phyloP scores from a whole-genome alignment of 1,140 invertebrate species.

The Eubasilissa regina region DNA sequence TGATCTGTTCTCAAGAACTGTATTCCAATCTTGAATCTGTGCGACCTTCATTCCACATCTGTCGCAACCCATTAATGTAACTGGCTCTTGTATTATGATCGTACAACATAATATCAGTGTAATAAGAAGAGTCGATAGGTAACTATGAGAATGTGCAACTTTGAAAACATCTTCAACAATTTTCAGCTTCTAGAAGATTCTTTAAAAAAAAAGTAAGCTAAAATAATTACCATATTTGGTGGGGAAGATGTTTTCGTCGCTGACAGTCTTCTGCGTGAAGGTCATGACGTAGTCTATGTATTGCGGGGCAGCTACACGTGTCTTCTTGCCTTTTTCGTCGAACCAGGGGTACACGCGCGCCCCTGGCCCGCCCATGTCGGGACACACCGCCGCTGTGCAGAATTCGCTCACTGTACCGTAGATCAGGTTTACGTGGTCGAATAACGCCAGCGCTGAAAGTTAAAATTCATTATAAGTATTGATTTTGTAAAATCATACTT shows the following conservation, averaged over 20 bases:
- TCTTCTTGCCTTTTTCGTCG: constrained; percentile 99
- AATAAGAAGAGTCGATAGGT: no score
- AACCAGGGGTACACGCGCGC: constrained; percentile 98
- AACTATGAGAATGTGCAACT: no score
- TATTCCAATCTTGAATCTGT: no score
- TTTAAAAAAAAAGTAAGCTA: background rate
- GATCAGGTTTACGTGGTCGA: constrained; percentile 97
- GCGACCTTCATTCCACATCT: no score
- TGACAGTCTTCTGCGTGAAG: constrained; percentile 96
- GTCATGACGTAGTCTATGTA: constrained; percentile 99
- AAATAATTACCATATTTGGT: constrained; percentile 92
- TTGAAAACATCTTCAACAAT: no score
- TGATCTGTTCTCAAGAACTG: no score
- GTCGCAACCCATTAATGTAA: no score
- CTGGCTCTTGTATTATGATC: no score
- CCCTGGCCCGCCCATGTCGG: constrained; percentile 95
- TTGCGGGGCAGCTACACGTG: constrained; percentile 95
- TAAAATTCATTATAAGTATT: no score
- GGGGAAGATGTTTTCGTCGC: constrained; percentile 97
- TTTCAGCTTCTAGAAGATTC: no score
- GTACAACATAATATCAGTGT: no score
- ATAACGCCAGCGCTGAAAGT: constrained; percentile 93
- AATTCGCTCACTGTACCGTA: constrained; percentile 98
- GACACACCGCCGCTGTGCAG: constrained; percentile 94
- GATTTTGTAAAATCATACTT: no score